Evolutionary conservation across 2,888 invertebrate genomes (phyloP), one percentile per base, ranked within the genome.

Genomic region (Erynnis tages): DNA sequence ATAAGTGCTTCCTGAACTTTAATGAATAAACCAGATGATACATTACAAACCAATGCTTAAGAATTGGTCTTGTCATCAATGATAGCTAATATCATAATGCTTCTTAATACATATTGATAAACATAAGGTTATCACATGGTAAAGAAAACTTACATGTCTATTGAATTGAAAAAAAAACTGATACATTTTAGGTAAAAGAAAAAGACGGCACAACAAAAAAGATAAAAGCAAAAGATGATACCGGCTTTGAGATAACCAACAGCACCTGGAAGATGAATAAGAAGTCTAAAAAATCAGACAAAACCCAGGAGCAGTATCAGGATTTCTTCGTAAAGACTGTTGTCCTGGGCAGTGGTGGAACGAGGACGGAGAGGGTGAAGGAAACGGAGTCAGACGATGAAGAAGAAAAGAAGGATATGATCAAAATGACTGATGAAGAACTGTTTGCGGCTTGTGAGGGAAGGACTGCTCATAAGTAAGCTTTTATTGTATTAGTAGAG

Each of bases 401-500:
- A 1, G 63, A 46, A 1, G 57, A 55, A 8, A 62, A 57, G 0
- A 73, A 63, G 23, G 73, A 79, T 66, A 69, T 76, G 0, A 63
- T 73, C 10, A 78, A 75, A 54, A 71, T 96, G 62, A 93, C 93
- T 0, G 96, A 96, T 80, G 96, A 96, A 53, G 93, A 96, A 64
- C 74, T 97, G 21, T 95, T 95, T 76, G 91, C 91, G 25, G 94
- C 93, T 0, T 97, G 96, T 77, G 94, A 92, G 40, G 95, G 95
- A 2, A 88, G 96, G 63, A 97, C 96, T 1, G 95, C 94, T 1
- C 96, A 97, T 79, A 96, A 96, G 94, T 94, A 87, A 78, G 86
- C 63, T 44, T 55, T 57, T 83, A 5, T 2, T 25, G 8, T 4
- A 7, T 25, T 25, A n/a, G n/a, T n/a, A n/a, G n/a, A n/a, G n/a